Evolutionary conservation across 2,113 vertebrate genomes (phyloP), one percentile per base, ranked within the genome.

Genomic region (Cheirogaleus medius): DNA sequence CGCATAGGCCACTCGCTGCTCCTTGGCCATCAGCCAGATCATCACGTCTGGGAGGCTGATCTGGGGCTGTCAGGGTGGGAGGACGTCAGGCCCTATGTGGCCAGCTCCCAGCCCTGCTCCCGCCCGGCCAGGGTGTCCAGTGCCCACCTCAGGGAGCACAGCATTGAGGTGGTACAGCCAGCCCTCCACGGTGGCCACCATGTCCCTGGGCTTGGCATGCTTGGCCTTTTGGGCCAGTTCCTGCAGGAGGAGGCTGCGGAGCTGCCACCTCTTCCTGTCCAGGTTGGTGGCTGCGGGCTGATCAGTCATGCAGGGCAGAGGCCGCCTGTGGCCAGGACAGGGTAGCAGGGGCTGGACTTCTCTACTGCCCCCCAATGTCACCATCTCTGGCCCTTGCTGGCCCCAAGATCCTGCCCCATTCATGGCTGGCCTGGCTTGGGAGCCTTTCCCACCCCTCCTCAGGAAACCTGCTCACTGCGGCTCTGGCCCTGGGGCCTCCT

Each of bases 21-120:
- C 95, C 0, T 96, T 96, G 20, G 25, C 90, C 91, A 98, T 85
- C 95, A 99, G 96, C 98, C 99, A 99, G 80, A 99, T 97, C 94
- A 98, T 82, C 78, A 98, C 98, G 0, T 99, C 98, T 0, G 99
- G 99, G 13, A 99, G 20, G 32, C 95, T 81, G 2, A 58, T 71
- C 96, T 99, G 98, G 0, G 98, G 98, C 99, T 99, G 94, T 5
- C 0, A 0, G 13, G 25, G 63, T 0, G 0, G 27, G 6, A 29
- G 44, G 3, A 9, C 0, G 0, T 97, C 83, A 97, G 89, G 52
- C 66, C 11, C 17, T 1, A 0, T 0, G 0, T 0, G 15, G 23
- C 52, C 1, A 9, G 71, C 66, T 47, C 56, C 25, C 3, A 2
- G 66, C 32, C 93, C 93, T 9, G 14, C 64, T 4, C 17, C 64